Evolutionary conservation across 1,140 invertebrate genomes (phyloP), one percentile per base, ranked within the genome.

Genomic region (Leptinotarsa lineolata): DNA sequence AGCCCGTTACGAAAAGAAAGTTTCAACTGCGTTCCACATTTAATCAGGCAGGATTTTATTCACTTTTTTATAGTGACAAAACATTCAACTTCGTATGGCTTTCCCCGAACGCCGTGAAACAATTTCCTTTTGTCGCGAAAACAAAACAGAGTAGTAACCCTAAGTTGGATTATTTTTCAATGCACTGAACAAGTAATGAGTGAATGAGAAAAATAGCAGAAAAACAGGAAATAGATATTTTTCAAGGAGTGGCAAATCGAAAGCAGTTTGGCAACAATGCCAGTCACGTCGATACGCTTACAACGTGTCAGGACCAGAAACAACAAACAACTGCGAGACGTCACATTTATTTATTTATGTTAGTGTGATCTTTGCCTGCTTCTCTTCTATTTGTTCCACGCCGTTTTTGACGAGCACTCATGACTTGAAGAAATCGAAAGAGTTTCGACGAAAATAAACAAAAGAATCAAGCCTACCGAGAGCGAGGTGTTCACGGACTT

Each of bases 281-380:
- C 5, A 58, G 54, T 71, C 69, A 71, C 69, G 69, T 71, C 69
- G 69, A 71, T 71, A 71, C 20, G 54, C 69, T 21, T 71, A 71
- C 69, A 71, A 71, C 69, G 69, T 71, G 69, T 71, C 69, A 71
- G 46, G 48, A 69, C 24, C 46, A 69, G 5, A 18, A 54, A 54
- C 48, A 54, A 54, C 48, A 58, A 68, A 69, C 58, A 68, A 54
- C 44, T 39, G 66, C 66, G 22, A 68, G 18, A 68, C 30, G 30
- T 39, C 30, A 39, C 30, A 39, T 39, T 39, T 39, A 21, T 61
- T 61, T 39, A 39, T 39, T 39, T 39, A 11, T 39, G 30, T 39
- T 39, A 11, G 30, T 39, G 30, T 8, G 30, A 39, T 39, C 8
- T 39, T 24, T 39, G 30, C 30, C 30, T 39, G 1, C 8, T 11